phyloP scores from a whole-genome alignment of 92 coral and sea anemone genomes.

The Pocillopora meandrina region DNA sequence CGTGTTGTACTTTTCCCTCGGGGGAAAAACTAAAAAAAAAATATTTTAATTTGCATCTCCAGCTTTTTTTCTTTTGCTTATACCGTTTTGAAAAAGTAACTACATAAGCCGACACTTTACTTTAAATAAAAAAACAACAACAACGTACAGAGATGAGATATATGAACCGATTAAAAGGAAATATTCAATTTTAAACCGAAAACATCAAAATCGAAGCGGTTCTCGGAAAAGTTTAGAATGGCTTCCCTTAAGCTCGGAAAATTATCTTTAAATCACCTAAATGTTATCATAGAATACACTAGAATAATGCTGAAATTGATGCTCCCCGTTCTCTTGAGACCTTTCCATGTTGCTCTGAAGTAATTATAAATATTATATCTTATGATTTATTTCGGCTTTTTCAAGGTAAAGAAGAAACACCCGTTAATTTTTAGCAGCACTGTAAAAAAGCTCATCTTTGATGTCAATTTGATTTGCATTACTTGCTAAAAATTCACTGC shows the following conservation, averaged over 20 bases:
- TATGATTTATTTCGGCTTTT: constrained; percentile 8
- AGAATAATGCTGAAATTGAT: constrained; percentile 20
- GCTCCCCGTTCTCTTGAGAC: neutral
- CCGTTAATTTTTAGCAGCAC: neutral
- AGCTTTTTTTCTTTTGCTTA: neutral
- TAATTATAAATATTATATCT: constrained; percentile 6
- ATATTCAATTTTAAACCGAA: neutral
- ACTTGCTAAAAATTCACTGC: constrained; percentile 3
- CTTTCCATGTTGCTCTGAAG: neutral
- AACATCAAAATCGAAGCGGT: neutral
- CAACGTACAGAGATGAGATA: neutral
- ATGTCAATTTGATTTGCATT: too few species aligned
- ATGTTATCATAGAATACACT: constrained; percentile 39
- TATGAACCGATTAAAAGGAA: neutral
- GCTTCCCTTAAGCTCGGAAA: constrained; percentile 27
- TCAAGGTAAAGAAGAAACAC: neutral
- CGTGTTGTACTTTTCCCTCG: constrained; percentile 2
- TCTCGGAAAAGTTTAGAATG: neutral
- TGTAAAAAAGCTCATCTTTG: neutral
- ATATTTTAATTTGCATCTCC: constrained; percentile 5
- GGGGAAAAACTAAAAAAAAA: neutral
- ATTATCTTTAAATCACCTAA: constrained; percentile 15
- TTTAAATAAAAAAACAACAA: neutral
- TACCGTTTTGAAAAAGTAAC: neutral
- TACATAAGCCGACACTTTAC: too few species aligned